Evolutionary conservation across 64 coral and sea anemone genomes (phyloP), one percentile per base, ranked within the genome.

Genomic region (Montipora foliosa): DNA sequence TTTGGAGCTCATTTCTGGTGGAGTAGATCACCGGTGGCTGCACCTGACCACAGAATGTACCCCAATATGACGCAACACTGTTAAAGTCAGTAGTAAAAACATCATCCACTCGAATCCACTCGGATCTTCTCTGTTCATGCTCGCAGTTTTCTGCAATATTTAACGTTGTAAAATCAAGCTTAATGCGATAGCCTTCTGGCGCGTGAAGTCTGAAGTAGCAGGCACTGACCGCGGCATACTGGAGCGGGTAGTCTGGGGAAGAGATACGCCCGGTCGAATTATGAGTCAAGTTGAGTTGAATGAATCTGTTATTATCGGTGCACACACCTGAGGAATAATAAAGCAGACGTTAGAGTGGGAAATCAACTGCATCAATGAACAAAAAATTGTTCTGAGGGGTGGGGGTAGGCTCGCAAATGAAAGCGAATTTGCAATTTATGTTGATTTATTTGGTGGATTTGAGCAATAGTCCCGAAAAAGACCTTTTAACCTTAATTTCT

Each of bases 231-330:
- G 44, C 16, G 5, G 66, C 6, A 8, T 47, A 86, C 12, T 71
- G 82, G 19, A 86, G 82, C 46, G 82, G 82, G 82, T 86, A 86
- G 62, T 86, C 82, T 49, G 82, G 82, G 6, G 82, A 71, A 16
- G 82, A 70, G 15, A 86, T 11, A n/a, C 82, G 82, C 0, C 82
- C 82, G 3, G 66, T 70, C 22, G 82, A 86, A 86, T 72, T 72
- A 0, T 72, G 66, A 15, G 62, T 86, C 19, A 86, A 45, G 22
- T 86, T 86, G 45, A 86, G 82, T 67, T 70, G 66, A 70, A 86
- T 15, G 17, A 86, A 13, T 47, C 82, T 72, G 82, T 72, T 86
- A 0, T 47, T n/a, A 50, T 24, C 7, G 49, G 82, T 71, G 66
- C 82, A 86, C 45, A 86, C 66, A 86, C 64, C 82, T 86, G 67